Evolutionary conservation across 2,113 vertebrate genomes (phyloP).

Genomic region (Sporophila hypoxantha): DNA sequence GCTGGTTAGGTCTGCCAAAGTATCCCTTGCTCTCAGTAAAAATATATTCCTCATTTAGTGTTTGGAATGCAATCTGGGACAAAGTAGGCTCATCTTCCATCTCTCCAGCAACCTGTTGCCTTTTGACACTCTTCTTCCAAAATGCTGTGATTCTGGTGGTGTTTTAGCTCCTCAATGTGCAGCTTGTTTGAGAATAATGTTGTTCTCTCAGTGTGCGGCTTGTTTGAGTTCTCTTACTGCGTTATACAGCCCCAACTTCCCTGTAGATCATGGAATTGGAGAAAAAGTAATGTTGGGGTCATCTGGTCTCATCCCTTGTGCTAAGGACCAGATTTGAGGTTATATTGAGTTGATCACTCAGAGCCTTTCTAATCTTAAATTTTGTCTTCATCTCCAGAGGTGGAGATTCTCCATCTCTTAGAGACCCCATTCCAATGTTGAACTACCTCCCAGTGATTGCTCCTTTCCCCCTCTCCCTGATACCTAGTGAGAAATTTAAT

Average conservation of each 20-base stretch:
- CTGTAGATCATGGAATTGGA: not conserved
- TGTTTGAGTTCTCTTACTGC: not conserved
- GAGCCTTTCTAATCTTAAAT: not conserved
- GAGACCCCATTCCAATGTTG: not conserved
- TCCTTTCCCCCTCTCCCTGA: not conserved
- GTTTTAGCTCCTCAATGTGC: not conserved
- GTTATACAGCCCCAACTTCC: not conserved
- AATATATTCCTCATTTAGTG: not conserved
- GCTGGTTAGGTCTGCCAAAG: not conserved
- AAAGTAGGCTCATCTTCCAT: not conserved
- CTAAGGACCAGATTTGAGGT: not conserved
- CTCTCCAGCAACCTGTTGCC: not conserved
- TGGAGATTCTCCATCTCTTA: not conserved
- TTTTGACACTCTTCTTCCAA: not conserved
- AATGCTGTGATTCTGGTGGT: not conserved
- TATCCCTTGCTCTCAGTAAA: not conserved
- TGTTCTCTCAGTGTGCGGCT: not conserved
- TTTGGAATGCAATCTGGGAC: not conserved
- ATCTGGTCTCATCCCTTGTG: not conserved
- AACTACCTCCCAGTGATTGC: not conserved
- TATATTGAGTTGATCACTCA: not conserved
- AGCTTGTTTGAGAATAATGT: not conserved
- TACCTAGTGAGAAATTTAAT: not conserved
- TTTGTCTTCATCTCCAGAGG: not conserved
- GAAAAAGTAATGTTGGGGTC: not conserved